These are phyloP conservation scores for Drosophila fuyamai DNA, from an alignment of 1,140 invertebrate genomes.

Conservation along the genomic window DNA sequence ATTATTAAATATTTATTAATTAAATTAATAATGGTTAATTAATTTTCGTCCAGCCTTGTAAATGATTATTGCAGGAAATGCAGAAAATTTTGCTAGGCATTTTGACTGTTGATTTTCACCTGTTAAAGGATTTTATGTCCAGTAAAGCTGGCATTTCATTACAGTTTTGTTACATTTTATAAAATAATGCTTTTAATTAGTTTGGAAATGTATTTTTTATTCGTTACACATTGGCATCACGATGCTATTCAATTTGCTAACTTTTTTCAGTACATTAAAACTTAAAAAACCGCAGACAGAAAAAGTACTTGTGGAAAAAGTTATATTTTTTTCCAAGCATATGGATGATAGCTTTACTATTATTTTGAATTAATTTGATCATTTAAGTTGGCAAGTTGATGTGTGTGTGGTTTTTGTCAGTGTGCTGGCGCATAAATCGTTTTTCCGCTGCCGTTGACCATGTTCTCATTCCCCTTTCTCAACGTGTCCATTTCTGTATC, in stretches of 20 bases:
- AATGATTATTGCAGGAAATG: too few relatives aligned
- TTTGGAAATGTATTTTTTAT: neutral
- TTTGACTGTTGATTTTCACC: too few relatives aligned
- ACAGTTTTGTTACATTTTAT: neutral
- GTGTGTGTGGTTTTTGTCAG: constrained; percentile 7
- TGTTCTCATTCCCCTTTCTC: constrained; percentile 5
- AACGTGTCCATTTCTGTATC: constrained; percentile 14
- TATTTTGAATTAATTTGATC: neutral
- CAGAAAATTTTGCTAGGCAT: too few relatives aligned
- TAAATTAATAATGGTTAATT: too few relatives aligned
- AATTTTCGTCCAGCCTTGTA: too few relatives aligned
- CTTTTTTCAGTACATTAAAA: neutral
- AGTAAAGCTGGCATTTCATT: neutral
- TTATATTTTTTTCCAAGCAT: neutral
- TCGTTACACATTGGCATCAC: neutral
- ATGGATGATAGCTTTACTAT: neutral
- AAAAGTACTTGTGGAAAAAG: neutral
- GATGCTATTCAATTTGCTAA: constrained; percentile 4
- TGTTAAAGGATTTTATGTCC: neutral
- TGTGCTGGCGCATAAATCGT: constrained; percentile 60
- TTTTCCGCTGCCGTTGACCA: constrained; percentile 48
- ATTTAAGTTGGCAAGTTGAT: neutral
- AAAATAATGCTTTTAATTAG: constrained; percentile 1
- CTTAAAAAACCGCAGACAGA: neutral
- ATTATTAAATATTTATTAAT: neutral